Evolutionary conservation across 1,140 invertebrate genomes (phyloP), one percentile per base, ranked within the genome.

Genomic region (Coboldia fuscipes): DNA sequence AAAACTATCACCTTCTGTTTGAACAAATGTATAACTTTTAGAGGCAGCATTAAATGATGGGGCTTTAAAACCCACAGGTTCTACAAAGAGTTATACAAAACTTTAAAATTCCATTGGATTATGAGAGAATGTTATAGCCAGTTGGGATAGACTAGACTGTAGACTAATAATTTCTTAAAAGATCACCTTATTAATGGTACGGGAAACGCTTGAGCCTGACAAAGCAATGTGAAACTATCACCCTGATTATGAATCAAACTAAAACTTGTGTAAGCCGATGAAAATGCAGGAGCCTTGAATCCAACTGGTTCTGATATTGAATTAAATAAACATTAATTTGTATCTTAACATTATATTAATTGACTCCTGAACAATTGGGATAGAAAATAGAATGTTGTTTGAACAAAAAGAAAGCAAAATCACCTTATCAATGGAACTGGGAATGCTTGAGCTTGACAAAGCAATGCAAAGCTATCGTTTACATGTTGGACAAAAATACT

Each of bases 371-470:
- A 21, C 20, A 10, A 2, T 20, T 18, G 16, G 39, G 31, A 39
- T 24, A 35, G 18, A 27, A 37, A 33, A 33, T 30, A 33, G 9
- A 33, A n/a, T n/a, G n/a, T n/a, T n/a, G n/a, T 28, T 26, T 34
- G 29, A 29, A 9, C 27, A 29, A 15, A 29, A 29, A 29, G 5
- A 10, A 10, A 29, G 9, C 13, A 16, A 40, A 30, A 54, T 59
- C 61, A 66, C 63, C 65, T 66, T 52, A 65, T 62, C 29, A 62
- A 47, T 20, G 63, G 63, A 39, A 67, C 62, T 39, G 75, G 77
- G 57, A 63, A 76, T 23, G 68, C 73, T 60, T 81, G 75, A 34
- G 72, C 71, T 51, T 70, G 73, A 46, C 74, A 78, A 8, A 76
- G 57, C 30, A 78, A 49, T 28, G 60, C 65, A 57, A 74, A 70